Evolutionary conservation across 2,888 invertebrate genomes (phyloP), one percentile per base, ranked within the genome.

Genomic region (Deilephila porcellus): DNA sequence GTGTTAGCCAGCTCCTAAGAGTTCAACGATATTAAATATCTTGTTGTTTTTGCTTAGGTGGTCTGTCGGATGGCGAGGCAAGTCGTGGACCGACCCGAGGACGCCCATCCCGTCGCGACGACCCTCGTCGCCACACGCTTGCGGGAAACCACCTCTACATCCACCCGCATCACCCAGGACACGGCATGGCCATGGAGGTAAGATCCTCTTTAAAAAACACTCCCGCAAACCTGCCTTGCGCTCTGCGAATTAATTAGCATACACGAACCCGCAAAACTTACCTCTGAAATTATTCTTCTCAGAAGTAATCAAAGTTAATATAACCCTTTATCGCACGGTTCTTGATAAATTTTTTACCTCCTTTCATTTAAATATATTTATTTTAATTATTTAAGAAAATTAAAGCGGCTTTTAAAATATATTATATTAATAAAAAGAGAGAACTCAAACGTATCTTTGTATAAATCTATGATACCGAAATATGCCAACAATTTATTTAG

Each of bases 91-190:
- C 88, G 0, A 75, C 86, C 11, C 93, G 96, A 59, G 94, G 93
- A 60, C 88, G 96, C 0, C 89, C 91, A 59, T 95, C 95, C 7
- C 93, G 96, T 4, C 95, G 98, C 60, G 98, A 98, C 90, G 98
- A 98, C 90, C 97, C 97, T 5, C 95, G 98, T 19, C 95, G 98
- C 25, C 98, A 98, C 89, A 98, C 98, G 7, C 95, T 98, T 76
- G 97, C 97, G 37, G 97, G 97, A 71, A 97, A 97, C 85, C 97
- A 97, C 85, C 95, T 97, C 25, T 96, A 97, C 83, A 88, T 95
- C 84, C 94, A 96, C 85, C 85, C 96, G 81, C 95, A 95, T 86
- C 96, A 91, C 90, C 94, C 93, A 91, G 90, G 82, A 85, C 91
- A 95, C 75, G 95, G 96, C 80, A 96, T 97, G 95, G 97, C 97